Percentiles rank a stretch among this genome's conserved stretches.
phyloP scores from a whole-genome alignment of 2,888 invertebrate genomes.

The Tetragnatha montana region DNA sequence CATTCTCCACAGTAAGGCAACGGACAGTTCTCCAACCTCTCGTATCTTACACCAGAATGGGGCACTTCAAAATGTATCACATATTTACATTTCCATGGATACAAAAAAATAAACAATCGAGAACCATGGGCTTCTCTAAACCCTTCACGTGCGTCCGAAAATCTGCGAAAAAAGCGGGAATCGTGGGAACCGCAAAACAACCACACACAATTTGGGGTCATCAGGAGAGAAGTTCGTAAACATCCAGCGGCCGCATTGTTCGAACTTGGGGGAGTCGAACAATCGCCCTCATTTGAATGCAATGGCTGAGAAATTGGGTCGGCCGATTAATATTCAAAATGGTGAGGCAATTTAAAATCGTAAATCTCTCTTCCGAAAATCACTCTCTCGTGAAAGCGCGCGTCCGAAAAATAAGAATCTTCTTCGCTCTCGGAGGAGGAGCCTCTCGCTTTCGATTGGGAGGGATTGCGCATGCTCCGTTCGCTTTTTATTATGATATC shows the following conservation, averaged over 20 bases:
- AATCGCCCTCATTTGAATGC: slow-evolving; percentile 65
- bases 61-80: slow-evolving; percentile 19
- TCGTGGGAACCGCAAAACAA: slow-evolving; percentile 53
- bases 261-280: slow-evolving; percentile 59
- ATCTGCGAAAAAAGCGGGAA: slow-evolving; percentile 24
- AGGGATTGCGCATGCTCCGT: not conserved
- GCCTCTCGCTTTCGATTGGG: not conserved
- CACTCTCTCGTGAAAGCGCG: slow-evolving; percentile 59
- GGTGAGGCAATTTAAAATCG: slow-evolving; percentile 51
- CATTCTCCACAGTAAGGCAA: not conserved
- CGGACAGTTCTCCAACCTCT: not conserved
- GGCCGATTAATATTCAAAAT: slow-evolving; percentile 61
- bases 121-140: not conserved
- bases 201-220: slow-evolving; percentile 42
- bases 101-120: slow-evolving; percentile 2
- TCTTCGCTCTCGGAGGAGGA: not conserved
- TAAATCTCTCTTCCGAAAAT: slow-evolving; percentile 42
- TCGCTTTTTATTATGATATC: not conserved
- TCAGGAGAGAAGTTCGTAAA: slow-evolving; percentile 49
- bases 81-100: slow-evolving; percentile 20
- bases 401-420: slow-evolving; percentile 29
- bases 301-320: slow-evolving; percentile 63
- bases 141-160: slow-evolving; percentile 13
- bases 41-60: not conserved
- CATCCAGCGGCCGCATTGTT: slow-evolving; percentile 57